Evolutionary conservation across 1,140 invertebrate species (phyloP).

Genomic region (Bombus superbus): DNA sequence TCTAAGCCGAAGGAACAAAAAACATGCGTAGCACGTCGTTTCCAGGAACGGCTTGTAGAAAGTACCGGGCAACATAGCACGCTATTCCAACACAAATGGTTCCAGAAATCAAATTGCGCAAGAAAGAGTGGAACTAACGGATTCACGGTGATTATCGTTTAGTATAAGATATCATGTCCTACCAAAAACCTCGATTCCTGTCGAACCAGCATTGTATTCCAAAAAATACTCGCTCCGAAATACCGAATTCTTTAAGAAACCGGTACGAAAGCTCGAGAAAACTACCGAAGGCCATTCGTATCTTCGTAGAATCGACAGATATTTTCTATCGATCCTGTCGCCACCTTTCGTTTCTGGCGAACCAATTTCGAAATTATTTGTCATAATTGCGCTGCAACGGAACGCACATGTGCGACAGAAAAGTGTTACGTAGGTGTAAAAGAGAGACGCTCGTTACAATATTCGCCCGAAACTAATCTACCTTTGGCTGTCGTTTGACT

Average conservation of each 20-base stretch:
- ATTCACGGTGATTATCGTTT: constrained; percentile 15
- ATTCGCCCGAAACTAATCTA: too few species aligned
- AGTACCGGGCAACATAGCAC: not conserved
- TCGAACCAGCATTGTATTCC: not conserved
- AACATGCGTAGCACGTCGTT: constrained; percentile 39
- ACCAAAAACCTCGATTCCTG: not conserved
- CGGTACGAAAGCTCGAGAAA: not conserved
- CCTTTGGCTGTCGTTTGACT: too few species aligned
- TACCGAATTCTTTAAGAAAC: not conserved
- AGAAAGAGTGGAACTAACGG: constrained; percentile 15
- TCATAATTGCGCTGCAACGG: too few species aligned
- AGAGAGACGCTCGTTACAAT: too few species aligned
- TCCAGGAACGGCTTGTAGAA: constrained; percentile 10
- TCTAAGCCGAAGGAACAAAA: constrained; percentile 12
- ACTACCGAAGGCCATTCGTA: not conserved
- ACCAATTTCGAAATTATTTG: not conserved
- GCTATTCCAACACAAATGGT: constrained; percentile 13
- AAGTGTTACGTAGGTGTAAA: too few species aligned
- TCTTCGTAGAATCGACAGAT: not conserved
- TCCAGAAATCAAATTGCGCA: constrained; percentile 32
- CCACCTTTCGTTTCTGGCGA: too few species aligned
- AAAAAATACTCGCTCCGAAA: not conserved
- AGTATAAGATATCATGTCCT: not conserved
- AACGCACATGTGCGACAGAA: too few species aligned
- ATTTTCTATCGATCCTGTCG: not conserved